phyloP scores from a whole-genome alignment of 2,797 vertebrate species.

The Cyclopterus lumpus region DNA sequence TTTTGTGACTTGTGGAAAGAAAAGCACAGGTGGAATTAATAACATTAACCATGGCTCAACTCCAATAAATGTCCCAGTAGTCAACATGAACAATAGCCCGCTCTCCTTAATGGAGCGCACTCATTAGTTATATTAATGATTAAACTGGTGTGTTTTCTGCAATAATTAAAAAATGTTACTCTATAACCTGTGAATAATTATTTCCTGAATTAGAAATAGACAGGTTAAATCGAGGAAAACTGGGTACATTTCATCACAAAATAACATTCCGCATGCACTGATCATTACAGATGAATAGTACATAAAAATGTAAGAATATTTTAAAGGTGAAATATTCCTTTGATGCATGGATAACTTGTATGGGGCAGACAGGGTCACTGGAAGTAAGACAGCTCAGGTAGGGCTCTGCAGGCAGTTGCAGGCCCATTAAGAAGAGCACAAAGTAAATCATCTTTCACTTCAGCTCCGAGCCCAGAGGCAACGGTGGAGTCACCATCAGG shows the following conservation, averaged over 20 bases:
- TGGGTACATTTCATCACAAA: conserved; percentile 8
- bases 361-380: conserved; percentile 33
- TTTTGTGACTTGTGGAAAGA: background rate
- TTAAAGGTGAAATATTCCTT: conserved; percentile 42
- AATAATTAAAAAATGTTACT: background rate
- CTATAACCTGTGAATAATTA: background rate
- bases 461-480: conserved; percentile 48
- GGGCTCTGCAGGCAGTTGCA: conserved; percentile 45
- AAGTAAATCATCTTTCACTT: conserved; percentile 57
- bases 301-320: conserved; percentile 35
- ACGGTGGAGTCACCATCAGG: conserved; percentile 39
- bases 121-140: background rate
- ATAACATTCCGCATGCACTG: background rate
- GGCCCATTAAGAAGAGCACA: conserved; percentile 55
- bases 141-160: background rate
- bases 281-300: conserved; percentile 37
- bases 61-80: background rate
- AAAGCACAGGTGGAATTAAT: conserved; percentile 5
- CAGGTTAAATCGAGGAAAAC: background rate
- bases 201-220: background rate
- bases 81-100: background rate
- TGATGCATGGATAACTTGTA: conserved; percentile 45
- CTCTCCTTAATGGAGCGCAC: conserved; percentile 2
- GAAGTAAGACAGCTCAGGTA: conserved; percentile 44
- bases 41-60: background rate